Percentiles rank a stretch among this genome's conserved stretches.
Evolutionary conservation across 2,797 vertebrate genomes (phyloP).

Genomic region (Lophius americanus): DNA sequence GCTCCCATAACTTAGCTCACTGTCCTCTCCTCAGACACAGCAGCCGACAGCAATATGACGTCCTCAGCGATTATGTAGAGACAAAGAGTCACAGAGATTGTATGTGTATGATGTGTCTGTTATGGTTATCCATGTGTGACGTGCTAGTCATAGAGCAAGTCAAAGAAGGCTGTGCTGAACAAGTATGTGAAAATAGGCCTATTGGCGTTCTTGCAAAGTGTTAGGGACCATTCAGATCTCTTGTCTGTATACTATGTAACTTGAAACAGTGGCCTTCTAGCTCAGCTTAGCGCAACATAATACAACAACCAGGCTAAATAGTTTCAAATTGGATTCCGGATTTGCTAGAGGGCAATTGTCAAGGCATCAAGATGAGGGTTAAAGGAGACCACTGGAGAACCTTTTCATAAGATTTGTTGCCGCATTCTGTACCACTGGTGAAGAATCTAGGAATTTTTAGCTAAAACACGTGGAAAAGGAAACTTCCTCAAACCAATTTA

Average conservation of each 20-base stretch:
- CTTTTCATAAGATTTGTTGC: too few relatives aligned
- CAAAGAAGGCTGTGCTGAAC: conserved; percentile 15
- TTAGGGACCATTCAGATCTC: background rate
- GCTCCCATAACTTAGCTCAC: conserved; percentile 34
- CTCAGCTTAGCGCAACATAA: background rate
- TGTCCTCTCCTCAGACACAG: conserved; percentile 48
- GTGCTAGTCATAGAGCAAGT: conserved; percentile 37
- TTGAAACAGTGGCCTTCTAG: background rate
- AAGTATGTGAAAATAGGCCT: conserved; percentile 20
- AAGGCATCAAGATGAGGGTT: too few relatives aligned
- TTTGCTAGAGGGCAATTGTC: too few relatives aligned
- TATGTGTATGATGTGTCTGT: conserved; percentile 71
- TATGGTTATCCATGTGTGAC: conserved; percentile 68
- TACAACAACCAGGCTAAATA: too few relatives aligned
- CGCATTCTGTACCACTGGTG: too few relatives aligned
- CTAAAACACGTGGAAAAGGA: too few relatives aligned
- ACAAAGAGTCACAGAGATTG: conserved; percentile 63
- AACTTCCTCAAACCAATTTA: too few relatives aligned
- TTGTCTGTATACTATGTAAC: background rate
- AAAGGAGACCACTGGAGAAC: too few relatives aligned
- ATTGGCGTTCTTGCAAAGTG: background rate
- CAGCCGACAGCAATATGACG: conserved; percentile 57
- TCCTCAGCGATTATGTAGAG: conserved; percentile 75
- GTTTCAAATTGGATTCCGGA: too few relatives aligned
- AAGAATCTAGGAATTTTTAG: too few relatives aligned